These are phyloP conservation scores for Drepanosiphum platanoidis DNA, from an alignment of 2,888 invertebrate genomes.

Conservation along the genomic window DNA sequence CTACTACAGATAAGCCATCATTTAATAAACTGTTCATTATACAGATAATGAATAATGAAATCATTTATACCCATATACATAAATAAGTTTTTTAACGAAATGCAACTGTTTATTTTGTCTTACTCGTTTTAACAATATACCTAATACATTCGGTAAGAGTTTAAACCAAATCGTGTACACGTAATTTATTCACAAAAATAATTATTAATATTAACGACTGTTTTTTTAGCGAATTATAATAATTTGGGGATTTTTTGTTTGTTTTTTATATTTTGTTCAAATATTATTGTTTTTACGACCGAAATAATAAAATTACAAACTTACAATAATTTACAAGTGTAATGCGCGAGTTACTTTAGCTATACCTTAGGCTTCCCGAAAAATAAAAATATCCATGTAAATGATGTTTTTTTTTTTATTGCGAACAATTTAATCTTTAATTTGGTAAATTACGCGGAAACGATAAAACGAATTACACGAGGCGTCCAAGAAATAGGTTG, in stretches of 20 bases:
- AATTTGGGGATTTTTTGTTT: background rate
- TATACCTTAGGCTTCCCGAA: background rate
- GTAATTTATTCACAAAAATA: background rate
- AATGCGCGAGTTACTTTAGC: background rate
- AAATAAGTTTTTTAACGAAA: background rate
- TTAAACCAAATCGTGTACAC: background rate
- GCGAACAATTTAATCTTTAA: background rate
- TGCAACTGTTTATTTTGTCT: background rate
- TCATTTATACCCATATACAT: background rate
- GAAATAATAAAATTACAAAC: background rate
- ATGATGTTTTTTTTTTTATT: no score
- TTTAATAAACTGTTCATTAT: constrained; percentile 11
- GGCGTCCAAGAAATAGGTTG: background rate
- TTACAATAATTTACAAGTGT: background rate
- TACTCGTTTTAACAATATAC: background rate
- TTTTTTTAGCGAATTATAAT: background rate
- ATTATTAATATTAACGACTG: background rate
- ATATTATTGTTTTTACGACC: background rate
- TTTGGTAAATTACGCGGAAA: background rate
- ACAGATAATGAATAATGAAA: background rate
- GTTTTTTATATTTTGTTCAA: background rate
- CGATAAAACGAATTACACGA: background rate
- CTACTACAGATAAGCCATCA: constrained; percentile 15
- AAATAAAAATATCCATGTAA: background rate
- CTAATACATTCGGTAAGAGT: background rate